Evolutionary conservation across 2,113 vertebrate species (phyloP).

Genomic region (Laterallus jamaicensis): DNA sequence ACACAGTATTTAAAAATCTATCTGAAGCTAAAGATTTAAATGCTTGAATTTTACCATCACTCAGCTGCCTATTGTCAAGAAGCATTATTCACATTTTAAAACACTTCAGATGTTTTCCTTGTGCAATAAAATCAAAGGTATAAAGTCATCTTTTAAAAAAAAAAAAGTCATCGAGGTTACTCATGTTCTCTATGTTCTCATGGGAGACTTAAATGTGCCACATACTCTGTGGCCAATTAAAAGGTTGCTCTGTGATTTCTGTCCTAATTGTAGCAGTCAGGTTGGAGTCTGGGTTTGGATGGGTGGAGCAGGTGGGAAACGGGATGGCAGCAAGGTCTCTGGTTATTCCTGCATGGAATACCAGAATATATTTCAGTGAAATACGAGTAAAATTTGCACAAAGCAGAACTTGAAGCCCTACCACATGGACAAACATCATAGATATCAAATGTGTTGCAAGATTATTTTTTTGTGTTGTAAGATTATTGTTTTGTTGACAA

Average conservation of each 20-base stretch:
- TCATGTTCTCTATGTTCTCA: constrained; percentile 8
- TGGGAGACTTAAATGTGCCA: neutral
- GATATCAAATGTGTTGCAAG: neutral
- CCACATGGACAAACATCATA: neutral
- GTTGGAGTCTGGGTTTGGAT: neutral
- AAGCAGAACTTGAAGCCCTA: neutral
- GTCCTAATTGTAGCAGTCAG: neutral
- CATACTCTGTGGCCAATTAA: neutral
- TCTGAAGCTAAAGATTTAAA: neutral
- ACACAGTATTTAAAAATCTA: neutral
- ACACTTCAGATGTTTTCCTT: neutral
- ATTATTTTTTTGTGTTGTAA: neutral
- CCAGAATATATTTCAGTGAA: neutral
- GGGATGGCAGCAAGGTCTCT: neutral
- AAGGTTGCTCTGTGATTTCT: neutral
- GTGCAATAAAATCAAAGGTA: neutral
- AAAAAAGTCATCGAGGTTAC: neutral
- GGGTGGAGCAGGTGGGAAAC: neutral
- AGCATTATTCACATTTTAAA: neutral
- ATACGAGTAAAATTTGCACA: neutral
- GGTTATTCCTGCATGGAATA: neutral
- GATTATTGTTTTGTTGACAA: neutral
- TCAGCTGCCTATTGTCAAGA: neutral
- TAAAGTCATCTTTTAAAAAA: neutral
- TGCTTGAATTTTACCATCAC: constrained; percentile 1